These are phyloP conservation scores for Euglossa dilemma DNA, from an alignment of 1,140 invertebrate species.

Conservation along the genomic window DNA sequence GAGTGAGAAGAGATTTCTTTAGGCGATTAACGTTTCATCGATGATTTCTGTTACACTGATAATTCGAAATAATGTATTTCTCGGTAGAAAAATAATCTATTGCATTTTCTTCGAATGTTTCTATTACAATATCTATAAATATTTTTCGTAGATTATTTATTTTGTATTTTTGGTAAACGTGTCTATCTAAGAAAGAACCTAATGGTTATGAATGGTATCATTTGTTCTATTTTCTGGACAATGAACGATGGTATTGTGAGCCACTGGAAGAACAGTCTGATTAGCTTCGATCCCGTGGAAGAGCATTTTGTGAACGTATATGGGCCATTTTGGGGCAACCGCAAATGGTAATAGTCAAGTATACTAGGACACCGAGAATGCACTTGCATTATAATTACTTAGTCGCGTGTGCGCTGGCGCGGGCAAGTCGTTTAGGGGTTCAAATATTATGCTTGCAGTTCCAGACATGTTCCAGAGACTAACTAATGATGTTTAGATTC, in stretches of 20 bases:
- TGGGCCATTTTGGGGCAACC: neutral
- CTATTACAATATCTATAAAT: too few species aligned
- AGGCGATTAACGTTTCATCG: too few species aligned
- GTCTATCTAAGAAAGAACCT: too few species aligned
- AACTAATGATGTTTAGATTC: neutral
- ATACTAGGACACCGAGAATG: slow-evolving; percentile 14
- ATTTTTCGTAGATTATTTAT: too few species aligned
- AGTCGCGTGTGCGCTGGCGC: neutral
- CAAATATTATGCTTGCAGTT: slow-evolving; percentile 47
- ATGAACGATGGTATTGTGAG: neutral
- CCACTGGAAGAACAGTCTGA: neutral
- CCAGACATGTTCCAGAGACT: slow-evolving; percentile 40
- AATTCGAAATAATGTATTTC: too few species aligned
- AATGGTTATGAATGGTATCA: neutral
- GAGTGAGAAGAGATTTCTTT: too few species aligned
- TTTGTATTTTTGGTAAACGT: too few species aligned
- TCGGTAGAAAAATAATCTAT: too few species aligned
- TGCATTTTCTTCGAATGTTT: too few species aligned
- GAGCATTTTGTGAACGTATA: neutral
- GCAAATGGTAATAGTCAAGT: slow-evolving; percentile 15
- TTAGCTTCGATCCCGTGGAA: neutral
- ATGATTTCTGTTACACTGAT: too few species aligned
- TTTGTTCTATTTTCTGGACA: neutral
- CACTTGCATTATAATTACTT: slow-evolving; percentile 19
- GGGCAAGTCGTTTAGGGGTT: neutral